Evolutionary conservation across 2,888 invertebrate genomes (phyloP).

Genomic region (Drosophila parthenogenetica): DNA sequence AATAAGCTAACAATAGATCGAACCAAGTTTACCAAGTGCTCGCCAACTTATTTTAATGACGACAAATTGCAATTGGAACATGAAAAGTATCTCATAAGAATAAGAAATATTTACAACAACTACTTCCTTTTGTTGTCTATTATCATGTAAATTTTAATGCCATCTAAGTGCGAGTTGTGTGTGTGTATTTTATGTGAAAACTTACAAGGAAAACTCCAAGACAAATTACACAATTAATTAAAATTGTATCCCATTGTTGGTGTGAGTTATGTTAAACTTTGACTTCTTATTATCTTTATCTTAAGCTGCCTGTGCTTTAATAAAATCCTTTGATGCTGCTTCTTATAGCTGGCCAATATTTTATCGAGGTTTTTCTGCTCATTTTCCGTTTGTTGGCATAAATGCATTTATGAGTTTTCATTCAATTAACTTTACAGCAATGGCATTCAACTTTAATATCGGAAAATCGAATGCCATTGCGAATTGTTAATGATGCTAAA

Average conservation of each 20-base stretch:
- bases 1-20: constrained; percentile 60
- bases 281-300: neutral
- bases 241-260: neutral
- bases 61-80: constrained; percentile 65
- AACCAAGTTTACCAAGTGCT: constrained; percentile 51
- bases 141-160: neutral
- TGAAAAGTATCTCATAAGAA: constrained; percentile 22
- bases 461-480: constrained; percentile 17
- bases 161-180: neutral
- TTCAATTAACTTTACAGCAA: constrained; percentile 24
- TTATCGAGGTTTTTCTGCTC: neutral
- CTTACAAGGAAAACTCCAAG: neutral
- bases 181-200: neutral
- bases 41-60: constrained; percentile 56
- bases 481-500: neutral
- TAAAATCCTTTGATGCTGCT: neutral
- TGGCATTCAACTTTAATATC: constrained; percentile 17
- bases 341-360: neutral
- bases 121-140: neutral
- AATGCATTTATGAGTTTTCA: constrained; percentile 18
- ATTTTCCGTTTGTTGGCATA: constrained; percentile 14
- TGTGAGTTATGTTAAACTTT: neutral
- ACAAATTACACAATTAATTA: neutral
- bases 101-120: constrained; percentile 35
- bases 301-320: neutral